A percentile compares a stretch with the other conserved stretches of the same genome.
Conservation (phyloP, 1,140 invertebrate genomes). For the Diprion similis region DNA sequence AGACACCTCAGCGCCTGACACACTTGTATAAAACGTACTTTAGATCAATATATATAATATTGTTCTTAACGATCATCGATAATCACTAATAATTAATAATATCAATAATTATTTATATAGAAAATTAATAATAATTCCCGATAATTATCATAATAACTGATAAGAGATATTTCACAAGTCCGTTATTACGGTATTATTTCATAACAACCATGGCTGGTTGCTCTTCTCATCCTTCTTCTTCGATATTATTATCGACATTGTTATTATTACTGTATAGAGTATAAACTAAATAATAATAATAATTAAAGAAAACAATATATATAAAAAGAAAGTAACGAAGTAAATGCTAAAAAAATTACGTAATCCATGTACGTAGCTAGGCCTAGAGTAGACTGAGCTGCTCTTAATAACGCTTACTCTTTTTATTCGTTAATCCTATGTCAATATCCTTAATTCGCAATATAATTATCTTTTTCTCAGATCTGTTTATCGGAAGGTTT, state of each 20-base stretch:
- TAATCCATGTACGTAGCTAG: slow-evolving; percentile 37
- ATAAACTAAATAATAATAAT: slow-evolving; percentile 5
- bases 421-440: background rate
- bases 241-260: too few relatives aligned
- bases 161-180: background rate
- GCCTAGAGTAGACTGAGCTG: slow-evolving; percentile 50
- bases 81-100: background rate
- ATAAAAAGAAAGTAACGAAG: slow-evolving; percentile 26
- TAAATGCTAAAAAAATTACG: slow-evolving; percentile 32
- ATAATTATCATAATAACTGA: background rate
- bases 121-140: background rate
- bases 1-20: background rate
- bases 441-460: slow-evolving; percentile 12
- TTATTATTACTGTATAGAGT: background rate
- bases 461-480: background rate
- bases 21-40: background rate
- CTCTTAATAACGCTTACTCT: slow-evolving; percentile 31
- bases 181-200: background rate
- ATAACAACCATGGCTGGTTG: background rate
- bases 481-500: slow-evolving; percentile 10
- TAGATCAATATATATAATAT: background rate
- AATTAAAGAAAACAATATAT: slow-evolving; percentile 9
- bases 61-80: background rate
- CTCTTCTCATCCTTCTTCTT: background rate
- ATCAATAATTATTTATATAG: slow-evolving; percentile 1